A percentile compares a stretch with the other conserved stretches of the same genome.
Conservation (phyloP, 2,797 vertebrate genomes). For the Microctenopoma stevenorrisi region DNA sequence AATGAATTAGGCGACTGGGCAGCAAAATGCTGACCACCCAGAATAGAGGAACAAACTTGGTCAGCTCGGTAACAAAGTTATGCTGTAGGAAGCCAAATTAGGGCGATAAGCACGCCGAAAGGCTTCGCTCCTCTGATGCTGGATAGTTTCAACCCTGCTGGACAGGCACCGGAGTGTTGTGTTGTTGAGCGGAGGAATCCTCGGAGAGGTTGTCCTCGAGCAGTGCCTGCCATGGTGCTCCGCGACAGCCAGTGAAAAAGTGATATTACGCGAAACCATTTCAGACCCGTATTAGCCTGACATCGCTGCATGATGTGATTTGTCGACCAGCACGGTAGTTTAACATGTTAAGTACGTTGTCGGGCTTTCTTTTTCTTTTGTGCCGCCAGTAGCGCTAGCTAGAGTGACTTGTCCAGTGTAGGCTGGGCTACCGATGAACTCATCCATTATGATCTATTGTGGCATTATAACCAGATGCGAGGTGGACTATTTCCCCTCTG, state of each 20-base stretch:
- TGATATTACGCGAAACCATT: slow-evolving; percentile 45
- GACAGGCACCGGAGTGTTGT: slow-evolving; percentile 54
- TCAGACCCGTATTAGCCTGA: slow-evolving; percentile 23
- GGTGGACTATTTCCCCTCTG: slow-evolving; percentile 42
- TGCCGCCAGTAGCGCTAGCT: slow-evolving; percentile 46
- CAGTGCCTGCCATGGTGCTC: slow-evolving; percentile 57
- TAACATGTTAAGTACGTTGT: slow-evolving; percentile 58
- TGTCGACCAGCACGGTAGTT: slow-evolving; percentile 45
- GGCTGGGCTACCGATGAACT: slow-evolving; percentile 35
- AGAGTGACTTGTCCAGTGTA: slow-evolving; percentile 52
- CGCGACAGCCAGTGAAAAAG: slow-evolving; percentile 53
- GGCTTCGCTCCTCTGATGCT: slow-evolving; percentile 54
- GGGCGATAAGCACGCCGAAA: slow-evolving; percentile 44
- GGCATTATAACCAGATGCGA: slow-evolving; percentile 30
- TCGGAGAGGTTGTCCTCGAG: slow-evolving; percentile 65
- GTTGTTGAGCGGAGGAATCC: slow-evolving; percentile 78
- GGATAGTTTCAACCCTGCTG: slow-evolving; percentile 63
- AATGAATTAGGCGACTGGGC: slow-evolving; percentile 54
- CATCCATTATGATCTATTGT: slow-evolving; percentile 38
- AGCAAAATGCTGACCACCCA: slow-evolving; percentile 5
- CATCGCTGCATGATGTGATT: slow-evolving; percentile 34
- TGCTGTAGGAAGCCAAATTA: slow-evolving; percentile 30
- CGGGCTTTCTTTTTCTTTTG: slow-evolving; percentile 64
- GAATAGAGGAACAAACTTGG: slow-evolving; percentile 36
- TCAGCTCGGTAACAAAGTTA: slow-evolving; percentile 64